Evolutionary conservation across 35 echinoderm and acorn worm genomes (phyloP).

Genomic region (Diadema setosum): DNA sequence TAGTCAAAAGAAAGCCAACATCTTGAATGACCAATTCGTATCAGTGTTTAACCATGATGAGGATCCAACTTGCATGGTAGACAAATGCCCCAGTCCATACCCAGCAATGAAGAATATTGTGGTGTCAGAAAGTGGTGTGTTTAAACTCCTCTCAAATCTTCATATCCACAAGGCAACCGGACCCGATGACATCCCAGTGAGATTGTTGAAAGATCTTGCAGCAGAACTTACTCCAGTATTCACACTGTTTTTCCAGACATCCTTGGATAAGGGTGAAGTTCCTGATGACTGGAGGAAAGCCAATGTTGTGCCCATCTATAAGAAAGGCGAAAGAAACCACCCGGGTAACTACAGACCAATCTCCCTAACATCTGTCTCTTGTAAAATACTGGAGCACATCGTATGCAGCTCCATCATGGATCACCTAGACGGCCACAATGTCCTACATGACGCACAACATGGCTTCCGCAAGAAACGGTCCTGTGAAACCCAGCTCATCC

Average conservation of each 20-base stretch:
- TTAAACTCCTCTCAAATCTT: neutral
- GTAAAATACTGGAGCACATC: slow-evolving; percentile 43
- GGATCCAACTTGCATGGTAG: neutral
- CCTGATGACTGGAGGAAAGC: no score
- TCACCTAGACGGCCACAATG: neutral
- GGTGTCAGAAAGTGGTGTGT: neutral
- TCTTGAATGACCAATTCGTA: no score
- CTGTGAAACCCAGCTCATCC: slow-evolving; percentile 22
- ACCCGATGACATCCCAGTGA: no score
- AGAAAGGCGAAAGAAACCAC: no score
- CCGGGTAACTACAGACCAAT: no score
- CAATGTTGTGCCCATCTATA: no score
- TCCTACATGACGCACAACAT: slow-evolving; percentile 15
- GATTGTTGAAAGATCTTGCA: no score
- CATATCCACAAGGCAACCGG: neutral
- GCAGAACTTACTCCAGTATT: no score
- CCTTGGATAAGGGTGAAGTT: neutral
- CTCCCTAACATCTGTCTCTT: slow-evolving; percentile 14
- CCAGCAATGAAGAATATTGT: neutral
- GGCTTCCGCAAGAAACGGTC: slow-evolving; percentile 5
- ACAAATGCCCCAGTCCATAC: neutral
- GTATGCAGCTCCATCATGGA: neutral
- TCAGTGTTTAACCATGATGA: no score
- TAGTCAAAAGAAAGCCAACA: no score
- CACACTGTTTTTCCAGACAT: neutral